These are phyloP conservation scores for Adelges cooleyi DNA, from an alignment of 1,140 invertebrate genomes.

Conservation along the genomic window DNA sequence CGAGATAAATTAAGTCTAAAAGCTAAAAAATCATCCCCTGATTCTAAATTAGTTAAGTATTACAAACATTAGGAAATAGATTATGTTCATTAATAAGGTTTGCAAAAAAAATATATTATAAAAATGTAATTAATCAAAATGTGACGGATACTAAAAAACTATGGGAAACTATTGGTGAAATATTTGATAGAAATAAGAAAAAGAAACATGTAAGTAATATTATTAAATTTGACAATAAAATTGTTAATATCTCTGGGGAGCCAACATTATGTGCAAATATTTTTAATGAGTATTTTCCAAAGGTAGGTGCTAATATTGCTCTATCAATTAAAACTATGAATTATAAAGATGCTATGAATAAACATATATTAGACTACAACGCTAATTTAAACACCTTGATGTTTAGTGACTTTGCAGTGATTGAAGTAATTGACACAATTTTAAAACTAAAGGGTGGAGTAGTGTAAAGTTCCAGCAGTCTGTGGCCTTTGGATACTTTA, in stretches of 20 bases:
- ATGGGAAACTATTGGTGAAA: not conserved
- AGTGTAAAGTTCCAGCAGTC: too few species aligned
- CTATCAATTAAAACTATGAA: not conserved
- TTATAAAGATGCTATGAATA: not conserved
- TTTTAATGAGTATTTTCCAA: not conserved
- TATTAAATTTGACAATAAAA: not conserved
- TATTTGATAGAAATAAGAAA: not conserved
- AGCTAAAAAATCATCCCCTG: not conserved
- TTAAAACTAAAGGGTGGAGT: not conserved
- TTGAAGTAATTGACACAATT: not conserved
- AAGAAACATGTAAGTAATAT: not conserved
- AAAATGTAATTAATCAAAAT: not conserved
- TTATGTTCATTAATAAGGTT: not conserved
- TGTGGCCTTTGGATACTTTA: too few species aligned
- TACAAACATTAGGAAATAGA: not conserved
- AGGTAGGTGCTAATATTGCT: not conserved
- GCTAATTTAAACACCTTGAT: not conserved
- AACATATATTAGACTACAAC: not conserved
- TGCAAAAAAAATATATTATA: not conserved
- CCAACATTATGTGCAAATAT: not conserved
- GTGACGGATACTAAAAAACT: not conserved
- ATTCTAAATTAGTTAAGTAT: not conserved
- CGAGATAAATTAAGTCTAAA: constrained; percentile 18
- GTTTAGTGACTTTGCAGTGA: not conserved
- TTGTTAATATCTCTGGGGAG: not conserved